These are phyloP conservation scores for Linnaemya vulpina DNA, from an alignment of 2,888 invertebrate genomes.

Conservation along the genomic window DNA sequence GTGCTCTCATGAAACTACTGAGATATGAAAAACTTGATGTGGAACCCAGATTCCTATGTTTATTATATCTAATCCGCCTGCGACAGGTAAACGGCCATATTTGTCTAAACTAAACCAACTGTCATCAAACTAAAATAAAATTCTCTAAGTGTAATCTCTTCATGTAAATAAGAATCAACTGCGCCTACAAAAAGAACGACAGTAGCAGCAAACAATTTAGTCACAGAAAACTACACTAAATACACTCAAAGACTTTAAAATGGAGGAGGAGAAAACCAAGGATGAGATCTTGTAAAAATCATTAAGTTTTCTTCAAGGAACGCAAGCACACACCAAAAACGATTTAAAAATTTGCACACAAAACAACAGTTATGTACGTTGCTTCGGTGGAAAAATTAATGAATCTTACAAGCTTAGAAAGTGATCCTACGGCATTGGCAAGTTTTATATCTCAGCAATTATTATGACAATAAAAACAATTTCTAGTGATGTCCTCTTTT, in stretches of 20 bases:
- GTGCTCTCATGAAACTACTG: no score
- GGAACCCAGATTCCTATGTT: no score
- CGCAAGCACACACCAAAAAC: neutral
- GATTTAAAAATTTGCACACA: neutral
- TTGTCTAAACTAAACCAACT: neutral
- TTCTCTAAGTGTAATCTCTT: conserved; percentile 43
- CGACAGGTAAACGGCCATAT: no score
- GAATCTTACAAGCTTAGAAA: no score
- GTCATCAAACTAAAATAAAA: neutral
- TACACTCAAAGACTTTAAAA: conserved; percentile 22
- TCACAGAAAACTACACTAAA: neutral
- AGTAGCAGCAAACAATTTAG: conserved; percentile 60
- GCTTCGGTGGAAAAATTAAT: no score
- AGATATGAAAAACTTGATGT: no score
- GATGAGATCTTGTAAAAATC: neutral
- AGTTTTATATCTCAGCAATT: no score
- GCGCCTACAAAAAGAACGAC: conserved; percentile 61
- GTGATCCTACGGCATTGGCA: no score
- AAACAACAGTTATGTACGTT: neutral
- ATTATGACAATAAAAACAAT: no score
- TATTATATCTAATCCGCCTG: no score
- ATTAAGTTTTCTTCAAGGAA: neutral
- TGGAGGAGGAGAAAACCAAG: neutral
- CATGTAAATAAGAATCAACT: conserved; percentile 55
- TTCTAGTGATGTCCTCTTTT: no score